Evolutionary conservation across 2,888 invertebrate species (phyloP).

Genomic region (Dryomyza anilis): DNA sequence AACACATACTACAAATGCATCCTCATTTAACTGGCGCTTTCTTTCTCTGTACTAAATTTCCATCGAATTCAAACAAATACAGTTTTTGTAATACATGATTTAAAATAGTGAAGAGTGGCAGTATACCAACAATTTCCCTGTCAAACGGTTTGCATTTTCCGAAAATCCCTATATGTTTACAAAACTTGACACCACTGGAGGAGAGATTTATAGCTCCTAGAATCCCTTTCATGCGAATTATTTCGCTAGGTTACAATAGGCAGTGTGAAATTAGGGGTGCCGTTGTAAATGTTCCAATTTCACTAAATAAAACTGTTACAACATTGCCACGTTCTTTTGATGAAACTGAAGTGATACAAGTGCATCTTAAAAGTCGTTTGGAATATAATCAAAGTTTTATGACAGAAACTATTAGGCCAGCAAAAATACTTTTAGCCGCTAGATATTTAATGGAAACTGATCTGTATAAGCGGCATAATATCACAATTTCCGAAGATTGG

Average conservation of each 20-base stretch:
- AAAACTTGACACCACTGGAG: constrained; percentile 13
- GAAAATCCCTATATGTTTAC: constrained; percentile 5
- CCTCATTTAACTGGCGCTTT: neutral
- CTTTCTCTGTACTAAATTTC: neutral
- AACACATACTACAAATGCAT: neutral
- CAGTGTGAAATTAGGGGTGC: constrained; percentile 12
- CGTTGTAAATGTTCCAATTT: constrained; percentile 17
- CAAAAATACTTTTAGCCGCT: constrained; percentile 19
- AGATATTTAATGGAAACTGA: no score
- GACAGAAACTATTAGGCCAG: constrained; percentile 24
- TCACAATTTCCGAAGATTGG: constrained; percentile 24
- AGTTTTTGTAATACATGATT: neutral
- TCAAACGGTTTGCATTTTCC: constrained; percentile 24
- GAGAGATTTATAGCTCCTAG: constrained; percentile 21
- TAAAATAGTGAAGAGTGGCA: neutral
- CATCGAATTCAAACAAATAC: no score
- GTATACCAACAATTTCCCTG: neutral
- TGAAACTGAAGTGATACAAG: constrained; percentile 26
- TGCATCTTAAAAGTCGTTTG: constrained; percentile 22
- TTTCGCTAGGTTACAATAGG: constrained; percentile 11
- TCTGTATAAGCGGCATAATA: no score
- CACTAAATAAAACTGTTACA: constrained; percentile 11
- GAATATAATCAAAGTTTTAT: constrained; percentile 27
- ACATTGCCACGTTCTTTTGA: constrained; percentile 25
- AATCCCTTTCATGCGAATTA: constrained; percentile 13